Percentiles rank a stretch among this genome's conserved stretches.
Evolutionary conservation across 2,797 vertebrate genomes (phyloP).

Genomic region (Lacerta agilis): DNA sequence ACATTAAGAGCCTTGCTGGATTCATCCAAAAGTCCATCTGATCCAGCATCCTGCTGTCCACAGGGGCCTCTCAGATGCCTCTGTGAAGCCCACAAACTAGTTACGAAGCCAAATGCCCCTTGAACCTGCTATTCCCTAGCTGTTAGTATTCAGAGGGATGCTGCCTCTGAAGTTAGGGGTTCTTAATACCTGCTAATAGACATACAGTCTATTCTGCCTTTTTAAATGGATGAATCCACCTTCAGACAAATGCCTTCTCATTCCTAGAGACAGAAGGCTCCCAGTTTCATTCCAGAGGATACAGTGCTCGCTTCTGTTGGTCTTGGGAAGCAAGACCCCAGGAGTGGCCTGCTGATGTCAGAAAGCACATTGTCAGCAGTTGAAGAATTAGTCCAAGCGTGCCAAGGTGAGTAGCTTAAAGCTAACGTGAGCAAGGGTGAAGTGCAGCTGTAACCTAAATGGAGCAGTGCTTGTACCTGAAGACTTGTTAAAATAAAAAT

Average conservation of each 20-base stretch:
- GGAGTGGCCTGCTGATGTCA: conserved; percentile 75
- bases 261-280: conserved; percentile 49
- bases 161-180: too few relatives aligned
- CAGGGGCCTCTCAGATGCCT: not conserved
- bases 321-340: conserved; percentile 76
- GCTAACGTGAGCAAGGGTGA: accelerated
- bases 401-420: conserved; percentile 79
- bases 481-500: not conserved
- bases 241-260: not conserved
- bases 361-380: conserved; percentile 78
- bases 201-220: too few relatives aligned
- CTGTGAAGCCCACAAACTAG: not conserved
- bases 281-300: conserved; percentile 38
- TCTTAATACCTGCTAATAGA: too few relatives aligned
- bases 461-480: accelerated
- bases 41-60: not conserved
- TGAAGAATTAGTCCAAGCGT: conserved; percentile 80
- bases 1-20: not conserved
- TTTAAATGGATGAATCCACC: accelerated
- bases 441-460: accelerated
- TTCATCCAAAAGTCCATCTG: not conserved
- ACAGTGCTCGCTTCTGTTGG: conserved; percentile 83
- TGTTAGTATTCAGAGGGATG: too few relatives aligned
- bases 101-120: too few relatives aligned
- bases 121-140: too few relatives aligned